phyloP scores from a whole-genome alignment of 2,113 vertebrate species.

The Talpa occidentalis region DNA sequence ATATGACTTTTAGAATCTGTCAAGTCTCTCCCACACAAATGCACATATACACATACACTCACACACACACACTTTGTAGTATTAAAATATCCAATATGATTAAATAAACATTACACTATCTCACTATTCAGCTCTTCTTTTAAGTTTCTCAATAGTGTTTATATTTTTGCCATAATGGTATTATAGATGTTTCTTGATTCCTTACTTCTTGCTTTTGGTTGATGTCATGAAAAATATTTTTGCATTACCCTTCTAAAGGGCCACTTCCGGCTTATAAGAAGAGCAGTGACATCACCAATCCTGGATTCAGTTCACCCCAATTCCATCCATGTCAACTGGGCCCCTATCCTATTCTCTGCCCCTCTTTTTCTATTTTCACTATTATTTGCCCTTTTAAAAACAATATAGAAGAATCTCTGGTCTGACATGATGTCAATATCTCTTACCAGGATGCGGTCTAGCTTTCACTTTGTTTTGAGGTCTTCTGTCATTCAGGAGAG shows the following conservation, averaged over 20 bases:
- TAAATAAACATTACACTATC: conserved; percentile 6
- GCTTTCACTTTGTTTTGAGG: too few relatives aligned
- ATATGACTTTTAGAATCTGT: not conserved
- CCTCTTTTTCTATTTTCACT: not conserved
- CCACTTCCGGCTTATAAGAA: not conserved
- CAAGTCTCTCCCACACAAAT: not conserved
- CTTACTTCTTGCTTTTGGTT: not conserved
- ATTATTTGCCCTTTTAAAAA: not conserved
- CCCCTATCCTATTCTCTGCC: not conserved
- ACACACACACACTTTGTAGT: not conserved
- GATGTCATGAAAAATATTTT: not conserved
- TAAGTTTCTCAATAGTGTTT: not conserved
- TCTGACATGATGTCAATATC: not conserved
- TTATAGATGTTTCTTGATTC: conserved; percentile 23
- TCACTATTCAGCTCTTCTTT: conserved; percentile 12
- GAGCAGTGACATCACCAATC: not conserved
- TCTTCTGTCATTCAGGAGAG: not conserved
- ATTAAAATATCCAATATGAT: not conserved
- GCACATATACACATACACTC: not conserved
- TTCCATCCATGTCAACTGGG: not conserved
- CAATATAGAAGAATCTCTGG: not conserved
- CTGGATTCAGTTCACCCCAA: not conserved
- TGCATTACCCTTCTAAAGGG: not conserved
- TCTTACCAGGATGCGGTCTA: not conserved
- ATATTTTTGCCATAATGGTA: not conserved